Conservation (phyloP, 1,140 invertebrate species). For the Psix sp. region DNA sequence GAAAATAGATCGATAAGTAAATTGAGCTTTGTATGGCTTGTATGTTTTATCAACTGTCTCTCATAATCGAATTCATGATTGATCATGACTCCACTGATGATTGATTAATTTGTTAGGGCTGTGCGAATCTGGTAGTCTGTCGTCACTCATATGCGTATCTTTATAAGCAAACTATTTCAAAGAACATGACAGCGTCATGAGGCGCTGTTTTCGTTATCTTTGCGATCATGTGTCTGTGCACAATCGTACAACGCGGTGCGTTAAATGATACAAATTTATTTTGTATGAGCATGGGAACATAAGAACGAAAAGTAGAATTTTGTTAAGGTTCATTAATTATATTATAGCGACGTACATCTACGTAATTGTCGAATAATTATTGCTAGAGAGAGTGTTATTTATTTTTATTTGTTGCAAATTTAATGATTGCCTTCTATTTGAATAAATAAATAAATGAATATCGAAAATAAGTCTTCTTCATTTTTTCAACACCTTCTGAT, state of each 20-base stretch:
- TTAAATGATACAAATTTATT: conserved; percentile 63
- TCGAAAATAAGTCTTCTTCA: conserved; percentile 19
- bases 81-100: conserved; percentile 63
- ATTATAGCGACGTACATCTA: conserved; percentile 72
- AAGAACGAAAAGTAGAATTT: conserved; percentile 59
- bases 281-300: conserved; percentile 63
- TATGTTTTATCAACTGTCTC: conserved; percentile 47
- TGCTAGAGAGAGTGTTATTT: conserved; percentile 78
- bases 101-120: conserved; percentile 73
- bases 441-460: conserved; percentile 76
- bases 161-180: conserved; percentile 56
- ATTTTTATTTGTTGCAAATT: conserved; percentile 79
- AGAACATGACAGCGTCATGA: conserved; percentile 23
- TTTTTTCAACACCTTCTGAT: neutral
- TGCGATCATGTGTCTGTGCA: conserved; percentile 35
- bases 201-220: conserved; percentile 28
- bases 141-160: conserved; percentile 64
- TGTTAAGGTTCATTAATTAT: conserved; percentile 73
- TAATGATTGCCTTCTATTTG: conserved; percentile 78
- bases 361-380: conserved; percentile 74
- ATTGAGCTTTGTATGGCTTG: conserved; percentile 41
- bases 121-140: conserved; percentile 75
- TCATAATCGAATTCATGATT: conserved; percentile 43
- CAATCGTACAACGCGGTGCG: conserved; percentile 33
- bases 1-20: no score